Evolutionary conservation across 2,113 vertebrate species (phyloP).

Genomic region (Mesembrinibis cayennensis): DNA sequence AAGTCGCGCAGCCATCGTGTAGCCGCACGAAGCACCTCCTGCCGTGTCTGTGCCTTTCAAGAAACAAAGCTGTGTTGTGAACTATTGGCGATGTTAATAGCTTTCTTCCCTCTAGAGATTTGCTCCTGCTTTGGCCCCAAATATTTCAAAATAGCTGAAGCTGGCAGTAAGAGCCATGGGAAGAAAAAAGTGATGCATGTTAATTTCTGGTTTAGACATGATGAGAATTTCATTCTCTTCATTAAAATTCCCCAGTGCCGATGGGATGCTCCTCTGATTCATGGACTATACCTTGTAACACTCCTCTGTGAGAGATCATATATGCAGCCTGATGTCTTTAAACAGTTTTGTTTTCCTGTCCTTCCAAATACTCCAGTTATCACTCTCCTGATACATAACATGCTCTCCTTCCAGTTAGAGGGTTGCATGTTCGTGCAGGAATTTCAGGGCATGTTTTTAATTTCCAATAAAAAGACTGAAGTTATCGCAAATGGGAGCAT

Average conservation of each 20-base stretch:
- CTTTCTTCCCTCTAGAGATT: slow-evolving; percentile 55
- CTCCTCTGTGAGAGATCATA: neutral
- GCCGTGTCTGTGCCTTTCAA: slow-evolving; percentile 44
- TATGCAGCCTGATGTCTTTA: neutral
- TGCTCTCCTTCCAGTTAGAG: neutral
- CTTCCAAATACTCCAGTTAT: neutral
- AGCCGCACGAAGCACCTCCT: neutral
- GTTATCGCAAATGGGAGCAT: neutral
- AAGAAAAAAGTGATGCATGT: slow-evolving; percentile 56
- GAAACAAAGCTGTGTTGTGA: slow-evolving; percentile 61
- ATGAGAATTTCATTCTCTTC: slow-evolving; percentile 66
- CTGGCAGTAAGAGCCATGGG: slow-evolving; percentile 45
- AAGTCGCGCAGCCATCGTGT: neutral
- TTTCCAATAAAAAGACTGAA: neutral
- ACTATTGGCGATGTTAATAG: slow-evolving; percentile 42
- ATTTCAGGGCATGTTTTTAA: neutral
- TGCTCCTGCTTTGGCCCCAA: slow-evolving; percentile 46
- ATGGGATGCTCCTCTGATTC: slow-evolving; percentile 17
- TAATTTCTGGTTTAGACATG: slow-evolving; percentile 57
- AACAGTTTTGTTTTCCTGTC: neutral
- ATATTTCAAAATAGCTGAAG: slow-evolving; percentile 65
- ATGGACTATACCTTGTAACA: neutral
- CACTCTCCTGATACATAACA: neutral
- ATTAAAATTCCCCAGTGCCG: slow-evolving; percentile 39
- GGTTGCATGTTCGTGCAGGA: neutral